Base-by-base conservation (phyloP, 2,888 invertebrate genomes). In the Amiota minor region DNA sequence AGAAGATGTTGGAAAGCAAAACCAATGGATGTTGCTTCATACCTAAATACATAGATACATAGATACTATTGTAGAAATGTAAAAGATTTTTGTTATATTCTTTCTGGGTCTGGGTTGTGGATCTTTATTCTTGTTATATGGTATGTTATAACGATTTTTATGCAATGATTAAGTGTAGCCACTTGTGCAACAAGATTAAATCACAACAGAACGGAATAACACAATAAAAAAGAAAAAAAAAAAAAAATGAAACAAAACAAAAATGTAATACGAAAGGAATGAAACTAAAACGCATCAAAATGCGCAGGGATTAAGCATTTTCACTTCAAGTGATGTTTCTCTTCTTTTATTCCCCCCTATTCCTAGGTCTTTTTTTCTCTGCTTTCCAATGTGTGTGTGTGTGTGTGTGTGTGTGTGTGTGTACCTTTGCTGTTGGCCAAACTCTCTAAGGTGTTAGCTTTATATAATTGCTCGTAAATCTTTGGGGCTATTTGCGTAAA, bases 401-500 rank as follows among this genome's bases (percentile, higher is more conserved):
- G n/a, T 77, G 74, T 73, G 46, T 14, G n/a, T n/a, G n/a, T n/a
- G n/a, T 35, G 6, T 35, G 35, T 35, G 6, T 6, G 35, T 3
- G 6, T 35, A 35, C 35, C 35, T 35, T 35, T 35, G 35, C 35
- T 50, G 14, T 61, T 61, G 53, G 70, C 14, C n/a, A 6, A 12
- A 69, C 3, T 59, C 59, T 53, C 49, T 74, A 53, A 74, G 69
- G 71, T 71, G 74, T 72, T 74, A 65, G 71, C 62, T 56, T 56
- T 65, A 68, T 71, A 68, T 80, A 80, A 80, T 80, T 80, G 77
- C 79, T 72, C 74, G 74, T 75, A 77, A 80, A 79, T 80, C 77
- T 72, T 68, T 67, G 69, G 72, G 50, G 72, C 49, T 16, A 9
- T 69, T 69, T 9, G 35, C 35, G 2, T 35, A 35, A 35, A 35